Evolutionary conservation across 2,797 vertebrate species (phyloP).

Genomic region (Eidolon dupreanum): DNA sequence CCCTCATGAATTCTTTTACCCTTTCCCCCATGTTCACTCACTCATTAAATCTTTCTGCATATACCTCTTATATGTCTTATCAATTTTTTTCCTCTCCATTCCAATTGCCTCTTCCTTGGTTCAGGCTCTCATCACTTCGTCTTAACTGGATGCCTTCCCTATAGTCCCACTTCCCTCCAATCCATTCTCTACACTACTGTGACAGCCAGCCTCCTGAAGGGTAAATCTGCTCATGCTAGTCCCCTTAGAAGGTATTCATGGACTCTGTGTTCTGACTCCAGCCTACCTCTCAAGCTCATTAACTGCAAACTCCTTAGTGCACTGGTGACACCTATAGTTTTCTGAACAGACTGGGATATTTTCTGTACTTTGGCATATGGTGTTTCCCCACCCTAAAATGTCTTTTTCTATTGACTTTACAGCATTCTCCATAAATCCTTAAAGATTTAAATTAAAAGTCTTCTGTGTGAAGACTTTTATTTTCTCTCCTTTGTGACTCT

Average conservation of each 20-base stretch:
- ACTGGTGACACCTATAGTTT: background rate
- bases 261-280: background rate
- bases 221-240: background rate
- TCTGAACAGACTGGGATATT: background rate
- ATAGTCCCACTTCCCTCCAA: background rate
- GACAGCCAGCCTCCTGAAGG: background rate
- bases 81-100: background rate
- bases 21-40: background rate
- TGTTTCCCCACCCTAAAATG: background rate
- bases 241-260: background rate
- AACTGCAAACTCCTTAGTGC: background rate
- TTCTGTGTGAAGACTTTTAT: conserved; percentile 6
- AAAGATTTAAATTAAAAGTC: background rate
- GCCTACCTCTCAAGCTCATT: background rate
- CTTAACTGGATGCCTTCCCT: background rate
- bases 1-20: background rate
- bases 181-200: background rate
- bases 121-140: background rate
- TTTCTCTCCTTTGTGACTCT: background rate
- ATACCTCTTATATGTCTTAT: background rate
- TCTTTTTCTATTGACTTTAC: background rate
- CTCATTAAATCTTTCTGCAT: background rate
- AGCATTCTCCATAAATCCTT: background rate
- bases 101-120: background rate
- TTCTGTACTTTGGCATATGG: background rate